Evolutionary conservation across 1,140 invertebrate species (phyloP).

Genomic region (Atta cephalotes): DNA sequence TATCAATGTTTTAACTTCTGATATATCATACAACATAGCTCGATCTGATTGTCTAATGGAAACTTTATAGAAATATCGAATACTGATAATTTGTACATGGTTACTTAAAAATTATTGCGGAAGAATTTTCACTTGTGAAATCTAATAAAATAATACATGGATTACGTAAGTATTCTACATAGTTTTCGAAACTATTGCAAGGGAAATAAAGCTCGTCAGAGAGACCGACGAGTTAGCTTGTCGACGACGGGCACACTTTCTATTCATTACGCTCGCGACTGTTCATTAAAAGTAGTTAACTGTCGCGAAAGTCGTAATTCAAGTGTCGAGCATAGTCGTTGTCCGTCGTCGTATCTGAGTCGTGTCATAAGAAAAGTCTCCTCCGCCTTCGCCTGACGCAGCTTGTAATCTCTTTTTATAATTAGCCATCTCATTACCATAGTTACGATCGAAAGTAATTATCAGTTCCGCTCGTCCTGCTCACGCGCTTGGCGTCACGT

Average conservation of each 20-base stretch:
- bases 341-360: conserved; percentile 30
- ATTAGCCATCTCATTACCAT: conserved; percentile 77
- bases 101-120: not conserved
- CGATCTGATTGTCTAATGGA: not conserved
- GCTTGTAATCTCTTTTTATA: conserved; percentile 77
- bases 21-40: not conserved
- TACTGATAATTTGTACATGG: not conserved
- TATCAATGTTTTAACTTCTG: not conserved
- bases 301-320: conserved; percentile 74
- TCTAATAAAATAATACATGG: not conserved
- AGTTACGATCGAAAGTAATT: conserved; percentile 78
- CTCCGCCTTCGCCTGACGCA: conserved; percentile 15
- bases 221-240: conserved; percentile 14
- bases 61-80: not conserved
- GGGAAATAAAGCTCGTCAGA: conserved; percentile 52
- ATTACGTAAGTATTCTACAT: not conserved
- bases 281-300: conserved; percentile 78
- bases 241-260: conserved; percentile 60
- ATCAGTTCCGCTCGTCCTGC: conserved; percentile 64
- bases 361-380: conserved; percentile 59
- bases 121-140: conserved; percentile 1
- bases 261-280: conserved; percentile 77
- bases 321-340: conserved; percentile 54
- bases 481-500: conserved; percentile 61
- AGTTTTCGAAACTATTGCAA: conserved; percentile 18